These are phyloP conservation scores for Cyrtonyx montezumae DNA, from an alignment of 2,113 vertebrate species.

Conservation along the genomic window DNA sequence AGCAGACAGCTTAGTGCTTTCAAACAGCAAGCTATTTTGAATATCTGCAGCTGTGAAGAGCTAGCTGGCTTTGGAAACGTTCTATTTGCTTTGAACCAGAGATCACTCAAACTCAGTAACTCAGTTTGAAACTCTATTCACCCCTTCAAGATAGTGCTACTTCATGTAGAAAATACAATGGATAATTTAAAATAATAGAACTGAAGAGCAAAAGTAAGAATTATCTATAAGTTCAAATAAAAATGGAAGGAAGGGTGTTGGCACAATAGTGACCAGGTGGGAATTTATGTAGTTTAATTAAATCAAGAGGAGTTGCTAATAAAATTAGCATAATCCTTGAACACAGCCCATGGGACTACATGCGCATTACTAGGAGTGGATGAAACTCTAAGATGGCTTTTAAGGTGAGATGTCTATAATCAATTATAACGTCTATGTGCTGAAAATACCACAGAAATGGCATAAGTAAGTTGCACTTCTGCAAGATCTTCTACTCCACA, in stretches of 20 bases:
- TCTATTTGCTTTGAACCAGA: not conserved
- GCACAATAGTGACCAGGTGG: conserved; percentile 67
- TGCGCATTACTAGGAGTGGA: conserved; percentile 25
- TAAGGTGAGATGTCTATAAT: conserved; percentile 41
- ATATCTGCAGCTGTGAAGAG: not conserved
- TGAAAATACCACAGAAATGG: conserved; percentile 30
- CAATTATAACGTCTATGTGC: conserved; percentile 39
- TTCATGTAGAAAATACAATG: not conserved
- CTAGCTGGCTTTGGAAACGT: not conserved
- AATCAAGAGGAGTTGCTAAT: conserved; percentile 57
- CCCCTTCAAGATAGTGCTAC: not conserved
- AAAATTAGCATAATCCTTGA: conserved; percentile 65
- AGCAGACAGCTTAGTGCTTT: not conserved
- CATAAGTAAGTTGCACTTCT: not conserved
- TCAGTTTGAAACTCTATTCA: not conserved
- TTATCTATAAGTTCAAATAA: conserved; percentile 1
- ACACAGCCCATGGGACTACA: conserved; percentile 60
- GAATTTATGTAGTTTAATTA: conserved; percentile 66
- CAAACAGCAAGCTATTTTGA: not conserved
- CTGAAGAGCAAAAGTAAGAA: not conserved
- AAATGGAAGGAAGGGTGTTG: conserved; percentile 23
- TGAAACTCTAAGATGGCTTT: conserved; percentile 49
- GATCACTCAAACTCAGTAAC: not conserved
- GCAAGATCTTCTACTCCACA: not conserved
- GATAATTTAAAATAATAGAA: not conserved